Evolutionary conservation across 2,888 invertebrate genomes (phyloP), one percentile per base, ranked within the genome.

Genomic region (Lithosia quadra): DNA sequence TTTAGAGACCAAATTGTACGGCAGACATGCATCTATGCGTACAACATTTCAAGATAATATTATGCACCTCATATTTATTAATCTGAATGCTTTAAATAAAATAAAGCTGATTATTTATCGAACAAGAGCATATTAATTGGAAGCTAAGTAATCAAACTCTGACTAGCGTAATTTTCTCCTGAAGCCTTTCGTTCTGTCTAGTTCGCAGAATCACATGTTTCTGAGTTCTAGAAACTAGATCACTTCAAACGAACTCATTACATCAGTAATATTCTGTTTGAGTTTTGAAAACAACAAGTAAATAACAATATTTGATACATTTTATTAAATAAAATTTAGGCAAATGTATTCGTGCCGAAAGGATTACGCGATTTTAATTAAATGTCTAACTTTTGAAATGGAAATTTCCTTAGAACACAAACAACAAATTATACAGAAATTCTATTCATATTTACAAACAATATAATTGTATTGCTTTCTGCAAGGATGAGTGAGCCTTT

Each of bases 401-500:
- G 57, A 11, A 64, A 57, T 57, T 58, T 64, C 33, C 58, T 33
- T 33, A 8, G 43, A 65, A 49, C 22, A 56, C 36, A 28, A 33
- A 49, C 28, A 58, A 55, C 36, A 53, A 65, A 49, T 59, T 65
- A 59, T 59, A 59, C 28, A 22, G 22, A 65, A 65, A 58, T 57
- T n/a, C n/a, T 58, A 13, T 34, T 34, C 24, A 24, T 56, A 24
- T 56, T 49, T 49, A 49, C n/a, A 49, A 49, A 24, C 34, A 34
- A 58, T 34, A 21, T 34, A 34, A 34, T 34, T 34, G 21, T 59
- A 59, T 59, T 15, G 28, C 24, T 34, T 36, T 59, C 33, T 21
- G 5, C 10, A 21, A 36, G 7, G 11, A 34, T 34, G 7, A 59
- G 4, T n/a, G 5, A 59, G 21, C 21, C 34, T 21, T 59, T 21